Base-by-base conservation (phyloP, 2,888 invertebrate genomes). In the Matsumyia berberina region DNA sequence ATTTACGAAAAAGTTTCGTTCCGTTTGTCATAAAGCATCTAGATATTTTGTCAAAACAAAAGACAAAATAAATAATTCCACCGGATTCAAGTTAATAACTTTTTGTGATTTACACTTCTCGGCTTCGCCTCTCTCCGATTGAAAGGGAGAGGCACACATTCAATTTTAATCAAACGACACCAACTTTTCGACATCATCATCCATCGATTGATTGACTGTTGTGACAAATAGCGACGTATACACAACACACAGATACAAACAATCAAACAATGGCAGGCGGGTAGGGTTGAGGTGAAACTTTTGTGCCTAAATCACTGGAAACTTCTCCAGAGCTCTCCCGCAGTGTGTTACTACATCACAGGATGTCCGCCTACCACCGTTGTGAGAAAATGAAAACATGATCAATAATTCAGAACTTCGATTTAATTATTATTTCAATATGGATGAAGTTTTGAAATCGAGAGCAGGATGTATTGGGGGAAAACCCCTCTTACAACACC, bases 361-460 rank as follows among this genome's bases (percentile, higher is more conserved):
- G 7, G 15, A n/a, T 35, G n/a, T 9, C 6, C 35, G n/a, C n/a
- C 5, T 5, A 7, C 12, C 49, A 24, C 37, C n/a, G 15, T 5
- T 9, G 9, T 42, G 15, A 11, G 33, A 29, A 24, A 67, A 42
- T 44, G 76, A 67, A 51, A 69, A 77, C 77, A 77, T 69, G 77
- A 77, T 77, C 77, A 77, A 77, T 69, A 77, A 77, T 77, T 77
- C 67, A 77, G 58, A 67, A 77, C 51, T 69, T 69, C 60, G 60
- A 77, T 77, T 77, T 77, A 77, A 77, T 77, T 77, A 69, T 77
- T 77, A 77, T 77, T 77, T 69, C 67, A 77, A 77, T 77, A 66
- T 39, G 64, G 74, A 57, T 46, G 74, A 66, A 74, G 74, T 66
- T 74, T 57, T 57, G 64, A 73, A 44, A 64, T 44, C 42, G 51